phyloP scores from a whole-genome alignment of 2,113 vertebrate genomes.

The Emydura subglobosa region DNA sequence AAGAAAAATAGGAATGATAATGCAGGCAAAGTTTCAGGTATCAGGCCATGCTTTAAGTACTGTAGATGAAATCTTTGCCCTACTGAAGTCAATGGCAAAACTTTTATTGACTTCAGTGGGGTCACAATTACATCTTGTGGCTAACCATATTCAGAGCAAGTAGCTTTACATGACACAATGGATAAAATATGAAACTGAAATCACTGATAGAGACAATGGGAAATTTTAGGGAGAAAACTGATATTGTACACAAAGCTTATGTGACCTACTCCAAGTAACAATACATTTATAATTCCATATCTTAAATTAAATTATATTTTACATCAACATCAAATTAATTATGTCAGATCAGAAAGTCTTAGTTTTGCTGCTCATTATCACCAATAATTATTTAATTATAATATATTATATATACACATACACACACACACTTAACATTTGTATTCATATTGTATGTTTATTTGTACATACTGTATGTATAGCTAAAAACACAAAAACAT shows the following conservation, averaged over 20 bases:
- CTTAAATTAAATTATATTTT: neutral
- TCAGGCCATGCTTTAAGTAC: neutral
- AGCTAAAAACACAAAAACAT: neutral
- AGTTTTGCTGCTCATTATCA: neutral
- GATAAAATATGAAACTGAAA: neutral
- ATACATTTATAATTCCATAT: neutral
- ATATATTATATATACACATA: neutral
- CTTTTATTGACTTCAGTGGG: neutral
- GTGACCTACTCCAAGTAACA: neutral
- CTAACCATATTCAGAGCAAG: neutral
- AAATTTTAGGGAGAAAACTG: neutral
- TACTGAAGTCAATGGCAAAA: neutral
- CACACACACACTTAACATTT: neutral
- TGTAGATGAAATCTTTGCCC: neutral
- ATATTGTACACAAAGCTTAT: accelerated
- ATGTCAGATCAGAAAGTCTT: neutral
- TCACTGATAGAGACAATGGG: neutral
- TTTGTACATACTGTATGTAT: neutral
- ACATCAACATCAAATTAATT: neutral
- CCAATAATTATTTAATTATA: neutral
- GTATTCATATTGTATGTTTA: neutral
- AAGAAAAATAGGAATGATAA: neutral
- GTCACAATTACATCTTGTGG: neutral
- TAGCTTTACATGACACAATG: accelerated
- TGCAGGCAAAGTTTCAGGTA: neutral